Base-by-base conservation (phyloP, 2,113 vertebrate genomes). In the Hucho hucho region DNA sequence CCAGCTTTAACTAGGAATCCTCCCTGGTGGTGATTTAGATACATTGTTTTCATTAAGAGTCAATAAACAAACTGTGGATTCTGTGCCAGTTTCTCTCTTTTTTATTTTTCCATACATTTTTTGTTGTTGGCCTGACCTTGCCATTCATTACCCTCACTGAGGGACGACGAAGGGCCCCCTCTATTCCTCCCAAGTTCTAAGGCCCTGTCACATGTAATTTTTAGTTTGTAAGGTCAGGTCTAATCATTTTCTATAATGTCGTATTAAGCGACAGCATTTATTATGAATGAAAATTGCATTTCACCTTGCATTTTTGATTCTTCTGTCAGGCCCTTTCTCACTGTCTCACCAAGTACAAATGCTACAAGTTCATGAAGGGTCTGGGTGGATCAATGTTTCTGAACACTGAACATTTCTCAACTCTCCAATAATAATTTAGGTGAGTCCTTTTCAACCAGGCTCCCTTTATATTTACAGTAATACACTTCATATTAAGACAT, bases 11-110 rank as follows among this genome's bases (percentile, higher is more conserved):
- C 1, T 37, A 88, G 86, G 86, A 89, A 92, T 89, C 89, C 92
- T 91, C 92, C 92, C 90, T 79, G 90, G 83, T 11, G 83, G 90
- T 93, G 95, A 97, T 97, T 94, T 94, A 97, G 95, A 97, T 97
- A 95, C 96, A 99, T 96, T 78, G 67, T 91, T 95, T 96, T 96
- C 94, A 96, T 97, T 96, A 96, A 92, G 89, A 92, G 83, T 93
- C 93, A 95, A 95, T 96, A 96, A 97, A 95, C 95, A 95, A 92
- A 88, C 89, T 87, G 87, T 75, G 81, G 87, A 90, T 37, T 37
- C 32, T 37, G 32, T 37, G 32, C 7, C 32, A 9, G 6, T 9
- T 37, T 9, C 1, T 37, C 87, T 37, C 28, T 28, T 28, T 28
- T 9, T 37, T 7, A 32, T 32, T 7, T 32, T 32, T 1, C 32